phyloP scores from a whole-genome alignment of 2,113 vertebrate genomes.

The Alligator sinensis region DNA sequence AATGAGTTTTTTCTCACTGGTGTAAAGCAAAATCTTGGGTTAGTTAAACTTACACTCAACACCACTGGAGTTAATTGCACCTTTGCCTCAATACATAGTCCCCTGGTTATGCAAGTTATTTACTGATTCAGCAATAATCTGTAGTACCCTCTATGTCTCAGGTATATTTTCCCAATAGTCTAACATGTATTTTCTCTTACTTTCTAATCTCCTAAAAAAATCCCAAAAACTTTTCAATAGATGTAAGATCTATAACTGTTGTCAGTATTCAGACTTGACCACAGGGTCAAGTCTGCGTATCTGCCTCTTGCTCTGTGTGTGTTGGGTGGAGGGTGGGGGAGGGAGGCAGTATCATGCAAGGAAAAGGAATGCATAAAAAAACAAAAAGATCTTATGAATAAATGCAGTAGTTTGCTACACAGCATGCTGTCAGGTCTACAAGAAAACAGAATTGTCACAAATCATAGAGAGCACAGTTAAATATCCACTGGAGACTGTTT shows the following conservation, averaged over 20 bases:
- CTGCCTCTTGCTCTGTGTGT: too few species aligned
- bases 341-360: neutral
- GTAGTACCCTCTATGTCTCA: neutral
- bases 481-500: neutral
- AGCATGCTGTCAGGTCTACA: neutral
- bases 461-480: neutral
- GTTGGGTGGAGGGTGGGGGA: too few species aligned
- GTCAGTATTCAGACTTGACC: neutral
- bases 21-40: neutral
- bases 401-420: neutral
- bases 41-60: neutral
- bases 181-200: neutral
- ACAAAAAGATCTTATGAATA: neutral
- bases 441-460: neutral
- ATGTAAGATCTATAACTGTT: neutral
- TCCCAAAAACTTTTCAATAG: accelerated
- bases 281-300: neutral
- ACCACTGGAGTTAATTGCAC: neutral
- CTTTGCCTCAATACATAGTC: neutral
- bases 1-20: slow-evolving; percentile 91
- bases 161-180: neutral
- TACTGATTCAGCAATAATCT: neutral
- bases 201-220: neutral
- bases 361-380: neutral
- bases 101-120: neutral